phyloP scores from a whole-genome alignment of 2,113 vertebrate genomes.

The Albula glossodonta region DNA sequence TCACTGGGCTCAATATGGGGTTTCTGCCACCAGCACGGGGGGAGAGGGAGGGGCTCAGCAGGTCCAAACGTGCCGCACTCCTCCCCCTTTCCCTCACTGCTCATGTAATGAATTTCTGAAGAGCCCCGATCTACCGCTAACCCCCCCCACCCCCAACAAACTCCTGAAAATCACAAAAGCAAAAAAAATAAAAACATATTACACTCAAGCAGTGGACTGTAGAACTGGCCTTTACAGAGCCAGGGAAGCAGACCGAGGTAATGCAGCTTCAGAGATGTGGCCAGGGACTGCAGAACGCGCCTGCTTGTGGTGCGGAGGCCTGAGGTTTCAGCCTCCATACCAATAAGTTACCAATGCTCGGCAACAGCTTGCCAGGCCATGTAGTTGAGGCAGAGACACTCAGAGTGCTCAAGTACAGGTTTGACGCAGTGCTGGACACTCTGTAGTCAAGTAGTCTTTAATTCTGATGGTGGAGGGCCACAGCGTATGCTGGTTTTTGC shows the following conservation, averaged over 20 bases:
- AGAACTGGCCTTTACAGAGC: constrained; percentile 57
- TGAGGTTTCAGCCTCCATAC: neutral
- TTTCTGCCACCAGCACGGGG: constrained; percentile 13
- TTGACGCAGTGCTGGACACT: too few relatives aligned
- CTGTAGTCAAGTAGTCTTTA: too few relatives aligned
- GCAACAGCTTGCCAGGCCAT: too few relatives aligned
- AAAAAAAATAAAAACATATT: constrained; percentile 50
- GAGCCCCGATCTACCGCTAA: neutral
- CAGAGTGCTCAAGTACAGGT: too few relatives aligned
- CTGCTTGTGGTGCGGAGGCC: constrained; percentile 20
- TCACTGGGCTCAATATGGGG: constrained; percentile 26
- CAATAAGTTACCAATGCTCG: too few relatives aligned
- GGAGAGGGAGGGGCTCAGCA: neutral
- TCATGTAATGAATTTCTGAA: constrained; percentile 13
- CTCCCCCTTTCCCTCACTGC: neutral
- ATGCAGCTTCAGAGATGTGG: constrained; percentile 28
- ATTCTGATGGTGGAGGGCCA: too few relatives aligned
- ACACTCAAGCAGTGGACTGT: constrained; percentile 48
- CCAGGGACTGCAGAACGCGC: constrained; percentile 20
- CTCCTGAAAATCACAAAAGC: too few relatives aligned
- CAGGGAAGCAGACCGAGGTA: neutral
- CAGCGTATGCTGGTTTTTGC: too few relatives aligned
- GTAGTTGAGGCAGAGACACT: too few relatives aligned
- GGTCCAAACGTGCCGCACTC: neutral
- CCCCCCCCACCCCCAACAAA: neutral